Evolutionary conservation across 30 jellyfish, hydroid and myxozoan species (phyloP).

Genomic region (Cassiopea xamachana): DNA sequence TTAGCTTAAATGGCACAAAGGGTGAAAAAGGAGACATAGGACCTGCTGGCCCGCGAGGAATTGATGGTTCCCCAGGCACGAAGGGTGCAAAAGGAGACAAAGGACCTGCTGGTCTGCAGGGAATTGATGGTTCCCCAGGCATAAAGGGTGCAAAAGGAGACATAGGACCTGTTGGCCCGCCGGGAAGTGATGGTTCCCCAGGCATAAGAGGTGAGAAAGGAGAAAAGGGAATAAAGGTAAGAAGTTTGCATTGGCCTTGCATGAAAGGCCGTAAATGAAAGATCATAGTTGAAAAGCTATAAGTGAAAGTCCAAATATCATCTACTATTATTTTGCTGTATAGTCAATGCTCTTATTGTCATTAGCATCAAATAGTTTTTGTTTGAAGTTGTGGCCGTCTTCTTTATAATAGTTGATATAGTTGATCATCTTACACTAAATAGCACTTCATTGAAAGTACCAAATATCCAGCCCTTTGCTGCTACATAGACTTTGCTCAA

Average conservation of each 20-base stretch:
- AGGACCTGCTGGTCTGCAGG: background rate
- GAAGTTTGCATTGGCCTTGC: background rate
- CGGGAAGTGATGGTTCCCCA: conserved; percentile 13
- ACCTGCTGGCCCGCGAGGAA: conserved; percentile 28
- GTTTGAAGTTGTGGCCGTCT: too few species aligned
- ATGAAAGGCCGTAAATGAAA: too few species aligned
- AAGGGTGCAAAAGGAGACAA: background rate
- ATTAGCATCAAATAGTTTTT: too few species aligned
- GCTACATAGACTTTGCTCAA: too few species aligned
- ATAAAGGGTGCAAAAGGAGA: conserved; percentile 28
- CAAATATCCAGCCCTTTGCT: too few species aligned
- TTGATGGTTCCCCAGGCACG: conserved; percentile 10
- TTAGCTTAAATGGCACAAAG: conserved; percentile 19
- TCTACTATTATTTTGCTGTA: too few species aligned
- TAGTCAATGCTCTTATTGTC: too few species aligned
- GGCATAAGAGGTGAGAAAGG: conserved; percentile 15
- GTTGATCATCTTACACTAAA: too few species aligned
- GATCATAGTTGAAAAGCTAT: too few species aligned
- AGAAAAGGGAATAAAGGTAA: conserved; percentile 34
- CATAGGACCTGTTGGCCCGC: conserved; percentile 35
- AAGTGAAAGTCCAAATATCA: too few species aligned
- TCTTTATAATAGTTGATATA: too few species aligned
- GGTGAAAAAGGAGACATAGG: conserved; percentile 48
- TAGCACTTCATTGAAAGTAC: too few species aligned
- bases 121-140: conserved; percentile 24